Evolutionary conservation across 2,113 vertebrate genomes (phyloP), one percentile per base, ranked within the genome.

Genomic region (Plecturocebus donacophilus): DNA sequence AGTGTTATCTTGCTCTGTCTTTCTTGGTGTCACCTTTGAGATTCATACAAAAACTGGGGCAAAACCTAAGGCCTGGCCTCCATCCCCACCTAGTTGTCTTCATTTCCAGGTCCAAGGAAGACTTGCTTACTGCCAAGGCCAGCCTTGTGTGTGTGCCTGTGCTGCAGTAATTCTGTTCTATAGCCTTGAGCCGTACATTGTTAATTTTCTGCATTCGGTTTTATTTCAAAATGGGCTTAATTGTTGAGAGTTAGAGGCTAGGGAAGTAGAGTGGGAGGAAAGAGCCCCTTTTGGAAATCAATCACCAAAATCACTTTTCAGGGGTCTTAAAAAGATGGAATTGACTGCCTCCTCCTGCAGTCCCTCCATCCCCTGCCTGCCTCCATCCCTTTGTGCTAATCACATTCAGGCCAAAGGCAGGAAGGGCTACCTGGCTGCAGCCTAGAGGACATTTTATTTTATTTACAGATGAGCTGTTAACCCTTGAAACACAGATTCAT

Each of bases 401-500:
- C 94, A 94, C 90, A 97, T 96, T 95, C 97, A 97, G 96, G 96
- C 97, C 95, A 92, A 97, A 94, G 92, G 97, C 98, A 96, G 97
- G 92, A 95, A 52, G 4, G 13, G 61, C 96, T 95, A 79, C 97
- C 16, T 90, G 96, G 42, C 97, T 97, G 87, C 96, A 97, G 97
- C 92, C 98, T 97, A 98, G 98, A 98, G 97, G 97, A 98, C 97
- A 98, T 98, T 98, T 98, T 98, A 97, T 98, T 99, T 98, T 98
- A 98, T 98, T 98, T 96, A 88, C 97, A 97, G 97, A 81, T 97
- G 91, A 97, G 97, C 97, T 98, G 98, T 96, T 98, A 97, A 97
- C 95, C 94, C 96, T 97, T 0, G 38, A 97, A 98, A 92, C 93
- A 96, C 8, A 0, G 85, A 97, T 97, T 98, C 97, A 96, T 96